These are phyloP conservation scores for Dromiciops gliroides DNA, from an alignment of 2,113 vertebrate species.

Conservation along the genomic window DNA sequence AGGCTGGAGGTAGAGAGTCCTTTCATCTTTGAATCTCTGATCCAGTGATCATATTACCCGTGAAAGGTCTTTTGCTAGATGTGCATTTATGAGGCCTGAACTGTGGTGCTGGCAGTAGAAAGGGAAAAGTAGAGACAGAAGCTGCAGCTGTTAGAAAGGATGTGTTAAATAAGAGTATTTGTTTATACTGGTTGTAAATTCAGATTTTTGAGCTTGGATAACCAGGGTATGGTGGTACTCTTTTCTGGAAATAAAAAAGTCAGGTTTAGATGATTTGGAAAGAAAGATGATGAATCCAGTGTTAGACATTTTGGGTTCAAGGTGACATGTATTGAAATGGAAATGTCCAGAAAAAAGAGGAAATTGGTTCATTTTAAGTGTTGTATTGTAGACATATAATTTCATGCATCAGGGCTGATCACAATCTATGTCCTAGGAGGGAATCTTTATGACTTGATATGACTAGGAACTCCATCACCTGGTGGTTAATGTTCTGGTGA, in stretches of 20 bases:
- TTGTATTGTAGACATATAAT: background rate
- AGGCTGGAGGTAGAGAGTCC: background rate
- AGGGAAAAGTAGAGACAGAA: background rate
- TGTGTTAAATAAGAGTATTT: background rate
- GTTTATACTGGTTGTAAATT: background rate
- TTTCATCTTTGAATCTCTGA: background rate
- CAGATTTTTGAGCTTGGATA: background rate
- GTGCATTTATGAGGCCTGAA: background rate
- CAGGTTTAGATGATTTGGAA: background rate
- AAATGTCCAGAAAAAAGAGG: background rate
- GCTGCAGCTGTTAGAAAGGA: background rate
- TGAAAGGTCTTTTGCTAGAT: background rate
- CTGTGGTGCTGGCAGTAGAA: background rate
- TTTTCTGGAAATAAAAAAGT: background rate
- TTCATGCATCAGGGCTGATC: background rate
- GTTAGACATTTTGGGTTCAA: background rate
- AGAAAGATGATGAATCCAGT: background rate
- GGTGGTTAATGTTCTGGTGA: background rate
- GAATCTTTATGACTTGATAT: background rate
- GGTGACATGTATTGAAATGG: background rate
- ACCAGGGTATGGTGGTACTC: background rate
- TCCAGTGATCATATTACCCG: background rate
- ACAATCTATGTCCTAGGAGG: background rate
- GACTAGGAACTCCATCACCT: background rate
- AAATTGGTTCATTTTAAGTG: background rate